Conservation (phyloP, 2,797 vertebrate genomes). For the Smutsia temminckii region DNA sequence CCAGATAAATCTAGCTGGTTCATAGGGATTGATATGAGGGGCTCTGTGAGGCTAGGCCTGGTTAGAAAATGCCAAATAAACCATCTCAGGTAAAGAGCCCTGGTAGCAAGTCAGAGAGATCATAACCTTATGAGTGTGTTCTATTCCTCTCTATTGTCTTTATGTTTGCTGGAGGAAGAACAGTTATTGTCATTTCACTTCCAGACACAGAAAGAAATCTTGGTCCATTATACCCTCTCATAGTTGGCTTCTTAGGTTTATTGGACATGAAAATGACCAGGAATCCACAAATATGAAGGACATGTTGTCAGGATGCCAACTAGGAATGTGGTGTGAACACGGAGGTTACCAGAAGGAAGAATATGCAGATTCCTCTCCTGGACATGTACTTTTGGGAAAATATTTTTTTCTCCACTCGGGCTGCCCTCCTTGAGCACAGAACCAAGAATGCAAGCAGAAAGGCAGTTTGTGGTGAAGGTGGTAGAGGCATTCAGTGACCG, state of each 20-base stretch:
- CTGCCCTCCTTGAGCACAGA: background rate
- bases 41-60: background rate
- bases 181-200: constrained; percentile 7
- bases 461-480: background rate
- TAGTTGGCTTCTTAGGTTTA: background rate
- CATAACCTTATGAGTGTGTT: background rate
- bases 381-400: background rate
- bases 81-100: background rate
- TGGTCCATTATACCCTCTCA: background rate
- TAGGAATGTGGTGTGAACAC: background rate
- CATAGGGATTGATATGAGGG: background rate
- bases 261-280: background rate
- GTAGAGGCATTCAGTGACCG: background rate
- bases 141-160: background rate
- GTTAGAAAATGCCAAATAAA: background rate
- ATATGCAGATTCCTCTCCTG: background rate
- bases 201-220: background rate
- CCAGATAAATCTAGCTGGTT: background rate
- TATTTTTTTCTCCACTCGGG: background rate
- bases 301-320: background rate
- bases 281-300: background rate
- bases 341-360: background rate
- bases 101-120: background rate
- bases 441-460: background rate
- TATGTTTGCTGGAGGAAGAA: background rate